phyloP scores from a whole-genome alignment of 2,888 invertebrate genomes.

The Erpobdella octoculata region DNA sequence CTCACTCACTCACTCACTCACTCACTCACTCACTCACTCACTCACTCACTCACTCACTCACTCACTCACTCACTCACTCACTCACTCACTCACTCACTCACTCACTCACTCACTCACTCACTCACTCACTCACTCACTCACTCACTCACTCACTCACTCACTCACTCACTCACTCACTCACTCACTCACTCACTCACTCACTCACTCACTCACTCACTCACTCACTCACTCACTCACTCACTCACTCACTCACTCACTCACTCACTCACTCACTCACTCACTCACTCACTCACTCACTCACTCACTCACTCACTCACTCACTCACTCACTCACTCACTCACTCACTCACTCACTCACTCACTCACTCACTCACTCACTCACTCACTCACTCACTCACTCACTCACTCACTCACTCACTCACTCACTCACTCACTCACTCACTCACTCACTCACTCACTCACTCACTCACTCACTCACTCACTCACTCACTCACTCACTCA shows the following conservation, averaged over 20 bases:
- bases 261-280: slow-evolving; percentile 22
- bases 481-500: not conserved
- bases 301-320: slow-evolving; percentile 34
- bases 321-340: slow-evolving; percentile 34
- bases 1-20: not conserved
- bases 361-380: slow-evolving; percentile 24
- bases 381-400: slow-evolving; percentile 20
- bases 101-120: slow-evolving; percentile 31
- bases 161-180: slow-evolving; percentile 22
- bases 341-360: slow-evolving; percentile 34
- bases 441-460: not conserved
- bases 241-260: slow-evolving; percentile 22
- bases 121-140: slow-evolving; percentile 33
- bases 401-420: slow-evolving; percentile 15
- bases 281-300: slow-evolving; percentile 31
- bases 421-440: not conserved
- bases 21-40: not conserved
- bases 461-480: not conserved
- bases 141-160: slow-evolving; percentile 32
- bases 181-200: slow-evolving; percentile 21
- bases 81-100: slow-evolving; percentile 32
- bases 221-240: slow-evolving; percentile 27
- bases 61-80: slow-evolving; percentile 31
- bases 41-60: slow-evolving; percentile 14
- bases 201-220: slow-evolving; percentile 23